phyloP scores from a whole-genome alignment of 2,797 vertebrate genomes.

The Cetoscarus ocellatus region DNA sequence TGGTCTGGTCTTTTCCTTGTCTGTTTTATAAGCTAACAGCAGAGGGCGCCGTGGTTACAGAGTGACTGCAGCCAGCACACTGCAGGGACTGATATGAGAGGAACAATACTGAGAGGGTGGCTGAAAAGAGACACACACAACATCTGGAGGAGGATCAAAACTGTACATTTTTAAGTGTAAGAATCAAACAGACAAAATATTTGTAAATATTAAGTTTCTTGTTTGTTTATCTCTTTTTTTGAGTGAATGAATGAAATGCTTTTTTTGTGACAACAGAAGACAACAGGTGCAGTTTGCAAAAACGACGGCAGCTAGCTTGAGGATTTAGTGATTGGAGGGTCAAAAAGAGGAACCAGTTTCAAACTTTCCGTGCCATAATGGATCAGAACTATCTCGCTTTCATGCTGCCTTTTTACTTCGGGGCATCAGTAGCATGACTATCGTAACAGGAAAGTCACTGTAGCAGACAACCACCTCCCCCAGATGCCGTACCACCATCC shows the following conservation, averaged over 20 bases:
- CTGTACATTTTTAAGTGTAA: conserved; percentile 89
- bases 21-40: conserved; percentile 82
- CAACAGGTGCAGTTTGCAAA: conserved; percentile 77
- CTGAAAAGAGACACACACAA: conserved; percentile 57
- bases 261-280: conserved; percentile 80
- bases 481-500: too few relatives aligned
- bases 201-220: conserved; percentile 89
- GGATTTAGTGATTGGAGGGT: conserved; percentile 3
- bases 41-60: conserved; percentile 71
- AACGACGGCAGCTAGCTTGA: conserved; percentile 9
- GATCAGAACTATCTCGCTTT: background rate
- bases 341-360: background rate
- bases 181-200: conserved; percentile 83
- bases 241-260: conserved; percentile 83
- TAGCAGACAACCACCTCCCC: conserved; percentile 50
- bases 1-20: conserved; percentile 68
- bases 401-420: background rate
- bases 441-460: conserved; percentile 41
- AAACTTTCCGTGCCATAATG: background rate
- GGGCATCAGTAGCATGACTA: conserved; percentile 58
- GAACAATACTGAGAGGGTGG: conserved; percentile 38
- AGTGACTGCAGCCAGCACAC: conserved; percentile 45
- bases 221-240: conserved; percentile 71
- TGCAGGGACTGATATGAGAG: conserved; percentile 30
- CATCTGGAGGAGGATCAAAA: conserved; percentile 71